These are phyloP conservation scores for Episyrphus balteatus DNA, from an alignment of 1,140 invertebrate genomes.

Conservation along the genomic window DNA sequence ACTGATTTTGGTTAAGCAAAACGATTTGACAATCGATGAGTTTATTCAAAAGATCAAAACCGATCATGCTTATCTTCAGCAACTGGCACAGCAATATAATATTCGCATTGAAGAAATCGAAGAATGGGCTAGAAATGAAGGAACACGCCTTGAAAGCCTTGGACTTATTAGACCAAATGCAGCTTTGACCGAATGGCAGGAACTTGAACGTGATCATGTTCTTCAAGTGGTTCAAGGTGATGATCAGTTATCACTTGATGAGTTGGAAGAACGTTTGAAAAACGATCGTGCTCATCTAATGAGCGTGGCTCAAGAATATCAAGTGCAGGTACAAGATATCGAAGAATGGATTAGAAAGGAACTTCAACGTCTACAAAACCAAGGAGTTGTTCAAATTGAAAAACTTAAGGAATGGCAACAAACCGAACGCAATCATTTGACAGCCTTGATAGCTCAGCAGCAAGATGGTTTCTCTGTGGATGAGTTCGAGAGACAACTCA, in stretches of 20 bases:
- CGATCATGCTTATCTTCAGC: constrained; percentile 24
- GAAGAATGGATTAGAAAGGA: constrained; percentile 33
- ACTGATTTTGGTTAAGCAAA: constrained; percentile 31
- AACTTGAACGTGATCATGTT: constrained; percentile 26
- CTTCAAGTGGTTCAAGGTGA: constrained; percentile 25
- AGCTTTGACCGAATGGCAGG: constrained; percentile 32
- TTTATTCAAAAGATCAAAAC: constrained; percentile 33
- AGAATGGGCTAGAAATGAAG: constrained; percentile 31
- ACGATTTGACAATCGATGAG: constrained; percentile 31
- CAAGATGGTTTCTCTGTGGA: constrained; percentile 24
- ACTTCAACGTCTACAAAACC: constrained; percentile 27
- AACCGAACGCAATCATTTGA: constrained; percentile 28
- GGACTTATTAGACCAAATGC: constrained; percentile 31
- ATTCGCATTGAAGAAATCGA: constrained; percentile 34
- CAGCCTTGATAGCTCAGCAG: constrained; percentile 22
- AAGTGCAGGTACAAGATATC: constrained; percentile 31
- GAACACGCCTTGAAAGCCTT: constrained; percentile 29
- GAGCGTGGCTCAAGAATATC: constrained; percentile 24
- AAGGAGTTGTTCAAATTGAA: constrained; percentile 31
- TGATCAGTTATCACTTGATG: constrained; percentile 30
- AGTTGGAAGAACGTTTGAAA: constrained; percentile 25
- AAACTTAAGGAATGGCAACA: constrained; percentile 30
- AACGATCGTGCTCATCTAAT: constrained; percentile 28
- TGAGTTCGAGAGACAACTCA: constrained; percentile 20
- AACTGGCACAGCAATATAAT: constrained; percentile 31